A percentile compares a stretch with the other conserved stretches of the same genome.
These are phyloP conservation scores for Pseudanteris insignis DNA, from an alignment of 2,888 invertebrate genomes.

Conservation along the genomic window DNA sequence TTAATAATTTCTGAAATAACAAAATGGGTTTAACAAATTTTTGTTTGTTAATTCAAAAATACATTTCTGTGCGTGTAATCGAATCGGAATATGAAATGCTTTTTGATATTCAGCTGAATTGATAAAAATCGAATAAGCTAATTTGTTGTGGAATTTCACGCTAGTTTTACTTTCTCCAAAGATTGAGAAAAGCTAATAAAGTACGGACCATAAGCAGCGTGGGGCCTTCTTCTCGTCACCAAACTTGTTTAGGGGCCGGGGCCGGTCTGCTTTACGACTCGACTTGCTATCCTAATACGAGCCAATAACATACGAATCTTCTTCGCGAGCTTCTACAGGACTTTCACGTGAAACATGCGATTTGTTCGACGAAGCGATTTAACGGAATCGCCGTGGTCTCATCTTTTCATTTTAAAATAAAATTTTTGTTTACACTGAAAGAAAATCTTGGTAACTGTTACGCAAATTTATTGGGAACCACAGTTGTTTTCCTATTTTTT, in stretches of 20 bases:
- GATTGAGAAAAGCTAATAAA: slow-evolving; percentile 42
- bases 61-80: too few relatives aligned
- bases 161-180: slow-evolving; percentile 54
- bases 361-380: slow-evolving; percentile 36
- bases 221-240: slow-evolving; percentile 59
- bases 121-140: too few relatives aligned
- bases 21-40: too few relatives aligned
- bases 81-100: too few relatives aligned
- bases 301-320: slow-evolving; percentile 48
- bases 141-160: slow-evolving; percentile 22
- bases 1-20: too few relatives aligned
- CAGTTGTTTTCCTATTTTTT: too few relatives aligned
- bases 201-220: slow-evolving; percentile 49
- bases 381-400: slow-evolving; percentile 40
- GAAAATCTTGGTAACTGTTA: too few relatives aligned
- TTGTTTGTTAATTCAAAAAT: too few relatives aligned
- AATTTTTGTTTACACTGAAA: too few relatives aligned
- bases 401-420: too few relatives aligned
- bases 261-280: slow-evolving; percentile 53
- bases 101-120: too few relatives aligned
- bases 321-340: slow-evolving; percentile 23
- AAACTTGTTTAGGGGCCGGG: slow-evolving; percentile 60
- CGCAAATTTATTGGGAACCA: too few relatives aligned
- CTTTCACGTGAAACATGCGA: slow-evolving; percentile 44
- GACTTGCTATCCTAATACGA: slow-evolving; percentile 53